These are phyloP conservation scores for Orientallactaga sibirica DNA, from an alignment of 2,797 vertebrate species.

Conservation along the genomic window DNA sequence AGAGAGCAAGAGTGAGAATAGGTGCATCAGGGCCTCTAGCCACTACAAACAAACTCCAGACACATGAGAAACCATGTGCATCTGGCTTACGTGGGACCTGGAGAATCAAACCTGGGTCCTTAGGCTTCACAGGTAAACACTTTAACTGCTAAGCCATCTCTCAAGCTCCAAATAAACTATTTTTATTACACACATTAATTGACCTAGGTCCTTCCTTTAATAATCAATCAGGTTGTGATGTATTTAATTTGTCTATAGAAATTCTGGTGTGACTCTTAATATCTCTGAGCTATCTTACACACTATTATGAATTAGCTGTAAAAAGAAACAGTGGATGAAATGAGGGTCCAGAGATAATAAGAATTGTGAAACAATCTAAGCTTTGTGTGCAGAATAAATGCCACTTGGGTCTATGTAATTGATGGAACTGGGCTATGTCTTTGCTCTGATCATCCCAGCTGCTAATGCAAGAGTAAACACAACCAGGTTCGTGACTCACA, in stretches of 20 bases:
- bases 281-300: neutral
- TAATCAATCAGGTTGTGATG: neutral
- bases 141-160: too few species aligned
- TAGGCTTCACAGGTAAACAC: too few species aligned
- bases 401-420: neutral
- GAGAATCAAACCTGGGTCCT: too few species aligned
- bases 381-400: neutral
- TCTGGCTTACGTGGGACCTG: too few species aligned
- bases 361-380: neutral
- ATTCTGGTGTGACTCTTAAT: neutral
- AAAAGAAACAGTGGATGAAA: neutral
- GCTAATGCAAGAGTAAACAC: neutral
- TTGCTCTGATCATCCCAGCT: neutral
- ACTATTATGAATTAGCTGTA: neutral
- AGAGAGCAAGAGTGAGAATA: too few species aligned
- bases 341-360: neutral
- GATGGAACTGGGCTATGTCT: neutral
- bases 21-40: too few species aligned
- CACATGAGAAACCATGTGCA: too few species aligned
- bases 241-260: constrained; percentile 5
- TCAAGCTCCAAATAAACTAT: neutral
- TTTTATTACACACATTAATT: neutral
- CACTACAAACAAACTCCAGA: too few species aligned
- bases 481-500: neutral
- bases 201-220: neutral